Conservation (phyloP, 2,888 invertebrate genomes). For the Odontothrips loti region DNA sequence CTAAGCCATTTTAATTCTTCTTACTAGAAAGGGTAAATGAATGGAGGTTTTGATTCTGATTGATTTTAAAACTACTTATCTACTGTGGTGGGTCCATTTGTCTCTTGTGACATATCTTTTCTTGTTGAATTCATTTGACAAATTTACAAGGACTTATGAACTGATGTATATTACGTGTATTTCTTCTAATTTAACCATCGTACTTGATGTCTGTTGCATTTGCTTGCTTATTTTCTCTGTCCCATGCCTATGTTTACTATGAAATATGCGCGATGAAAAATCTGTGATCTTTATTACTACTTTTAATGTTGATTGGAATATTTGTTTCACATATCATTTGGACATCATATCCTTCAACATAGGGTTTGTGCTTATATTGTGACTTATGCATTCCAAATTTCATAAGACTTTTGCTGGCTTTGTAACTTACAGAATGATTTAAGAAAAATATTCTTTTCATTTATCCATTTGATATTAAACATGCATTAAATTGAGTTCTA, state of each 20-base stretch:
- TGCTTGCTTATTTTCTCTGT: background rate
- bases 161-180: background rate
- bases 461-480: background rate
- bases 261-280: background rate
- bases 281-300: conserved; percentile 2
- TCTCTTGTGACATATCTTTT: background rate
- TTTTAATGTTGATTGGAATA: background rate
- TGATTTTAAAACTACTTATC: too few relatives aligned
- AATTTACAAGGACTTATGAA: background rate
- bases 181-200: background rate
- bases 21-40: too few relatives aligned
- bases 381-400: background rate
- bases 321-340: conserved; percentile 24
- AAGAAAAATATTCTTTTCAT: background rate
- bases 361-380: conserved; percentile 30
- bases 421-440: background rate
- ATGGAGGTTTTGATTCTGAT: background rate
- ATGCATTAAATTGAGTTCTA: background rate
- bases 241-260: background rate
- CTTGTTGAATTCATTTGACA: background rate
- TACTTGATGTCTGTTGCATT: background rate
- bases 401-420: background rate
- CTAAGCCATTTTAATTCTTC: too few relatives aligned
- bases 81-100: too few relatives aligned
- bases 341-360: conserved; percentile 31